Conservation (phyloP, 2,113 vertebrate species). For the Pluvialis apricaria region DNA sequence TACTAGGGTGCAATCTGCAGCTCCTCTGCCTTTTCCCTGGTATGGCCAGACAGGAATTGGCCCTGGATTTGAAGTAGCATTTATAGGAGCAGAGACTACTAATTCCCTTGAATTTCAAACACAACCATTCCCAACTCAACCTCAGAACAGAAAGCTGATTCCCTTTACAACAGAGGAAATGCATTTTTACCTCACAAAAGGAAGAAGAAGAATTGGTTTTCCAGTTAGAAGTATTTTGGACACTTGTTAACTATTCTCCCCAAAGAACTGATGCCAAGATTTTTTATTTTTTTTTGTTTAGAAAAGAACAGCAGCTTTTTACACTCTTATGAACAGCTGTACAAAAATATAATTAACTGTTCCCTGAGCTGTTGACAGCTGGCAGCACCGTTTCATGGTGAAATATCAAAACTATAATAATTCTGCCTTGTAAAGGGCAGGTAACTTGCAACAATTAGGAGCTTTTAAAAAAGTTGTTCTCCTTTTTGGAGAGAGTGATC, state of each 20-base stretch:
- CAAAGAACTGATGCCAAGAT: background rate
- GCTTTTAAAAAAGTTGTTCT: background rate
- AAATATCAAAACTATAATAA: conserved; percentile 8
- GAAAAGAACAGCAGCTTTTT: conserved; percentile 11
- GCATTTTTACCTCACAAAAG: conserved; percentile 2
- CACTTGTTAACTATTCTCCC: background rate
- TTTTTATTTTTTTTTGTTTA: background rate
- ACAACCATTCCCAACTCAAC: background rate
- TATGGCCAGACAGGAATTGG: background rate
- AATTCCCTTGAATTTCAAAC: background rate
- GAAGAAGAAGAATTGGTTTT: background rate
- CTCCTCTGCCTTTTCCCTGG: background rate
- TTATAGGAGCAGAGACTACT: background rate
- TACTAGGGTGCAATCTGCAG: background rate
- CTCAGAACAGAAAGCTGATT: background rate
- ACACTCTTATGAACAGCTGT: conserved; percentile 3
- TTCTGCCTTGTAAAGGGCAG: background rate
- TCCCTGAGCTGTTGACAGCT: conserved; percentile 42
- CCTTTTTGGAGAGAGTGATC: background rate
- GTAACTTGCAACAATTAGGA: background rate
- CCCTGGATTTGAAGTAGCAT: background rate
- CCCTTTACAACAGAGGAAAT: conserved; percentile 27
- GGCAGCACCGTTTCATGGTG: conserved; percentile 7
- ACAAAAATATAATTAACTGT: conserved; percentile 35
- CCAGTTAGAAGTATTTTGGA: background rate